A percentile compares a stretch with the other conserved stretches of the same genome.
phyloP scores from a whole-genome alignment of 2,113 vertebrate species.

The Sminthopsis crassicaudata region DNA sequence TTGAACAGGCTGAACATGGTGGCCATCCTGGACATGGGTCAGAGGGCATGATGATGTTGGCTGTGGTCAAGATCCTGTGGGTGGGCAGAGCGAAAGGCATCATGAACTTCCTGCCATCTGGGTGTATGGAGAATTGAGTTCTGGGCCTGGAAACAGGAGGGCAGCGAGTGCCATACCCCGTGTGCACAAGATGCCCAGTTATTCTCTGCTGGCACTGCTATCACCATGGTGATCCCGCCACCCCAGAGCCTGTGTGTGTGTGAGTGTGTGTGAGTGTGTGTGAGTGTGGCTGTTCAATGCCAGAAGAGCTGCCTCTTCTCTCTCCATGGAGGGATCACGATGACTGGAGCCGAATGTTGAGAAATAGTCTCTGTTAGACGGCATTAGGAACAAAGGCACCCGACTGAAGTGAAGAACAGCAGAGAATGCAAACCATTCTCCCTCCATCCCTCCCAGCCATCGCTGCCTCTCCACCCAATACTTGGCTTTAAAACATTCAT shows the following conservation, averaged over 20 bases:
- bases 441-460: neutral
- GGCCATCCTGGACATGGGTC: neutral
- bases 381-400: neutral
- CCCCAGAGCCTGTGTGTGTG: too few species aligned
- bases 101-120: neutral
- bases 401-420: neutral
- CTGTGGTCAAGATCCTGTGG: neutral
- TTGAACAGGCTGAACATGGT: neutral
- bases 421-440: slow-evolving; percentile 8
- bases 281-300: neutral
- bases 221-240: neutral
- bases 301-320: neutral
- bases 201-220: neutral
- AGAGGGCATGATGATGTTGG: neutral
- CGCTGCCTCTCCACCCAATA: slow-evolving; percentile 33
- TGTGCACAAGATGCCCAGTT: neutral
- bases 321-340: neutral
- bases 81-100: neutral
- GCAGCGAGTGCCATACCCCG: neutral
- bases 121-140: neutral
- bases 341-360: neutral
- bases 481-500: slow-evolving; percentile 69
- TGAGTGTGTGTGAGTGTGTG: too few species aligned
- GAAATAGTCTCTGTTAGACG: neutral
- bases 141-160: neutral